Base-by-base conservation (phyloP, 2,888 invertebrate genomes). In the Chrysodeixis includens region DNA sequence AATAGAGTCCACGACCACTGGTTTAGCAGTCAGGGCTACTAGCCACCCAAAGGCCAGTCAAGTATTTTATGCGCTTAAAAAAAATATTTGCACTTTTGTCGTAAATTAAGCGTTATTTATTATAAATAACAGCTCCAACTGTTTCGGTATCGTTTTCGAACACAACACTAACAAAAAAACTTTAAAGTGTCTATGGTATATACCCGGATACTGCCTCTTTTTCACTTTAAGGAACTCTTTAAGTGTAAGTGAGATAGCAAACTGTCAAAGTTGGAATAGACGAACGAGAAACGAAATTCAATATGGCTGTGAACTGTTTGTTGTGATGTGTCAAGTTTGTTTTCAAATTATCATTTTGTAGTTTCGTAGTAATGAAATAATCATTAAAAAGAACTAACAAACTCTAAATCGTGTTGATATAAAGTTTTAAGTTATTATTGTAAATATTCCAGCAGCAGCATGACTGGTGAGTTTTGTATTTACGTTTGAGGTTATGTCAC, bases 401-500 rank as follows among this genome's bases (percentile, higher is more conserved):
- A n/a, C 2, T 6, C 4, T n/a, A n/a, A 40, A n/a, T 40, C n/a
- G 1, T 53, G 20, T 4, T 40, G 52, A 40, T 26, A 8, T 3
- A 5, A 20, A 18, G n/a, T 58, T 32, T 55, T 22, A 18, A 32
- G 12, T 5, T 35, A 10, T 4, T 44, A 40, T 26, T 26, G 2
- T 26, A 26, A 4, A 4, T 4, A 26, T 2, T 16, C n/a, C 16
- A 18, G 30, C n/a, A 52, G 32, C 9, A 49, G 22, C 22, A 66
- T 69, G 59, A 51, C 20, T 44, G 71, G 79, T 79, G 68, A 71
- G 78, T 69, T 54, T 30, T 18, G 18, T 40, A 32, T 68, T 53
- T 30, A 26, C n/a, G 46, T 58, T 77, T 64, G 54, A 79, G 79
- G 79, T 79, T 79, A 79, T 69, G 63, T 69, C 57, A 67, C 54